Evolutionary conservation across 2,797 vertebrate genomes (phyloP).

Genomic region (Euphonia xanthogaster): DNA sequence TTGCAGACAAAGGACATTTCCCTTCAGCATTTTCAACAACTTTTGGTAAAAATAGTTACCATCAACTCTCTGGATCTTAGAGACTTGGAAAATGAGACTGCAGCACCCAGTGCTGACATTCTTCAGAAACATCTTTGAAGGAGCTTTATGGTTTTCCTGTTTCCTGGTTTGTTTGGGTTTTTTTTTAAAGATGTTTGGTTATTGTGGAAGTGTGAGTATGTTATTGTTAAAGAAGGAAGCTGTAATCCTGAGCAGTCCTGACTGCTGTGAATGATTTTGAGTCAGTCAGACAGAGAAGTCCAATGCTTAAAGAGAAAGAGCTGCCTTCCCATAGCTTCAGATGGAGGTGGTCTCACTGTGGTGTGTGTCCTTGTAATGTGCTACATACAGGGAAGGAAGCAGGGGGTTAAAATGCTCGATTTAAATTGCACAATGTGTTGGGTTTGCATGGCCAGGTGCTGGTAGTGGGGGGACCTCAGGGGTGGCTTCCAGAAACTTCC

Average conservation of each 20-base stretch:
- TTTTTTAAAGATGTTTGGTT: background rate
- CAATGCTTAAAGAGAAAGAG: background rate
- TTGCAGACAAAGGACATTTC: background rate
- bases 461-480: rapidly evolving
- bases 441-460: background rate
- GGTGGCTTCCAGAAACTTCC: background rate
- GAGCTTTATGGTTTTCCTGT: background rate
- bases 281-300: background rate
- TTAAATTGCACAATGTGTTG: background rate
- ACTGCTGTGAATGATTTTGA: background rate
- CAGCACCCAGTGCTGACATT: background rate
- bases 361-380: rapidly evolving
- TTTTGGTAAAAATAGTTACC: background rate
- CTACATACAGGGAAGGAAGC: background rate
- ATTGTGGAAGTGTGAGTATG: background rate
- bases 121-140: background rate
- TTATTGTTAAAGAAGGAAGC: background rate
- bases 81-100: background rate
- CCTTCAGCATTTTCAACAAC: background rate
- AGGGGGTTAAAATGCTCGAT: background rate
- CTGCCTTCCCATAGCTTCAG: background rate
- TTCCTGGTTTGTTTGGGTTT: background rate
- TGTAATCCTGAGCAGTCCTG: background rate
- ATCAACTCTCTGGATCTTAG: background rate
- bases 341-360: background rate